phyloP scores from a whole-genome alignment of 2,113 vertebrate species.

The Solenodon paradoxus region DNA sequence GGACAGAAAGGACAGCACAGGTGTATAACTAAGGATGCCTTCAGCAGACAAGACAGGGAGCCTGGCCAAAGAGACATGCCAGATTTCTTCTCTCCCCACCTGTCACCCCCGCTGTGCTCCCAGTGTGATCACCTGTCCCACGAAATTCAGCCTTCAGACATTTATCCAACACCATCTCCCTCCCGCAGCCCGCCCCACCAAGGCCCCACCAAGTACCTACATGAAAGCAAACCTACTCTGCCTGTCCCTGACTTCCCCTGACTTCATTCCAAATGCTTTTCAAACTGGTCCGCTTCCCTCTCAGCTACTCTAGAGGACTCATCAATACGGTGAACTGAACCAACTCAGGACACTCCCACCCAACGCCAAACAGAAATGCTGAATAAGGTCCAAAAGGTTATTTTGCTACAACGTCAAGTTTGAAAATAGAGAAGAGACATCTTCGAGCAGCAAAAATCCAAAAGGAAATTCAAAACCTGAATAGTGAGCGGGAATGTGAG shows the following conservation, averaged over 20 bases:
- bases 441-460: background rate
- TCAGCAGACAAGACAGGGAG: conserved; percentile 54
- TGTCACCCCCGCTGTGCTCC: conserved; percentile 58
- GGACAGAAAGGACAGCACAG: conserved; percentile 41
- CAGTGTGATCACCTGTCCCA: conserved; percentile 48
- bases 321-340: background rate
- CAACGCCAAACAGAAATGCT: background rate
- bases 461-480: background rate
- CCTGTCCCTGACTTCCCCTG: background rate
- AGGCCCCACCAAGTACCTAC: background rate
- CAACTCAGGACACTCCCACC: background rate
- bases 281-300: background rate
- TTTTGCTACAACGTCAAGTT: background rate
- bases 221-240: background rate
- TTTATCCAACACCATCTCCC: background rate
- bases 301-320: background rate
- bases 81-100: conserved; percentile 62
- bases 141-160: conserved; percentile 8
- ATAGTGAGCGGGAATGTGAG: background rate
- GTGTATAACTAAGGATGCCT: conserved; percentile 54
- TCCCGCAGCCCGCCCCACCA: background rate
- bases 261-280: background rate
- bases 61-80: conserved; percentile 59
- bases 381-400: background rate
- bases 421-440: background rate